Conservation (phyloP, 2,797 vertebrate genomes). For the Anniella stebbinsi region DNA sequence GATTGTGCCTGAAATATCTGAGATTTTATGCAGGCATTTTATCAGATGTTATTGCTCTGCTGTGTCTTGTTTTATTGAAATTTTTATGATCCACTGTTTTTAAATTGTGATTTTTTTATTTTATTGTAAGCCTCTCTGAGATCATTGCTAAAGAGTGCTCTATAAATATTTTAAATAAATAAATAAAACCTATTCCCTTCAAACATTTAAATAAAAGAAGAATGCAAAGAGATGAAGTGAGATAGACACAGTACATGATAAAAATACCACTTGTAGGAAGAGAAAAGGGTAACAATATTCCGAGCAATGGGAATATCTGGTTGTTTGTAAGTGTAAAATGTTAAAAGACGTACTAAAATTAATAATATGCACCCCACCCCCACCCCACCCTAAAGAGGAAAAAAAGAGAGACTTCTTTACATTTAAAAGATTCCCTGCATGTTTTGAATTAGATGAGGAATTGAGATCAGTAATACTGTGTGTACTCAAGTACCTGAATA, state of each 20-base stretch:
- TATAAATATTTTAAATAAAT: background rate
- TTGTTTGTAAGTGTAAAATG: background rate
- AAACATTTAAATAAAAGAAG: background rate
- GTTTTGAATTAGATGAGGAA: background rate
- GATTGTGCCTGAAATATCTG: background rate
- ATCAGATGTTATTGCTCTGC: background rate
- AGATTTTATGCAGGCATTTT: background rate
- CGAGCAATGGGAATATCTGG: background rate
- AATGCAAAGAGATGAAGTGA: background rate
- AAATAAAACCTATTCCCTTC: background rate
- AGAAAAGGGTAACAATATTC: background rate
- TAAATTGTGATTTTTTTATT: background rate
- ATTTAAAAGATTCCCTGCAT: constrained; percentile 3
- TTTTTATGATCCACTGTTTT: background rate
- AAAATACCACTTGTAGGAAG: background rate
- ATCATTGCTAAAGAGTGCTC: background rate
- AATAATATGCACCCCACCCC: background rate
- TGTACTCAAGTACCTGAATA: constrained; percentile 14
- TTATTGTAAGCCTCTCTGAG: background rate
- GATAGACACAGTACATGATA: too few species aligned
- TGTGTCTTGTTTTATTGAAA: background rate
- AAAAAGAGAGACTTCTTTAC: background rate
- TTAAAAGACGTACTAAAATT: background rate
- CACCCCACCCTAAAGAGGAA: background rate
- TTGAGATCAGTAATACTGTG: constrained; percentile 12